Base-by-base conservation (phyloP, 2,888 invertebrate species). In the Ferrisia virgata region DNA sequence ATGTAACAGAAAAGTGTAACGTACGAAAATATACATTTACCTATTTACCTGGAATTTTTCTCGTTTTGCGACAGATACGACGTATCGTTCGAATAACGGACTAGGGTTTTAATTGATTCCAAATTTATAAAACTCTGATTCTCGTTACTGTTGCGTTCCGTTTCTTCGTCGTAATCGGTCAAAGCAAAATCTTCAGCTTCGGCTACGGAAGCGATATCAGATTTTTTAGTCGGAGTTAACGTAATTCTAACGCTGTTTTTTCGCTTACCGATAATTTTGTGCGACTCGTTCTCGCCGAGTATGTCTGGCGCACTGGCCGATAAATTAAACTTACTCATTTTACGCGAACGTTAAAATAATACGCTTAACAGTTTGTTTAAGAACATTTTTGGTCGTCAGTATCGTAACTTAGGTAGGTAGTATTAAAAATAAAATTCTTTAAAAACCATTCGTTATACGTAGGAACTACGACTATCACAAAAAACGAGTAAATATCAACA, bases 251-350 rank as follows among this genome's bases (percentile, higher is more conserved):
- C 72, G 15, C 64, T 69, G 43, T 69, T 25, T 58, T 82, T 82
- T 6, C 22, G 40, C n/a, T 82, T 72, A 25, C 72, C 82, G 8
- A 82, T n/a, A 2, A 82, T 39, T 3, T 36, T 39, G 15, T 72
- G 40, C 43, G 72, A 33, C 9, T 82, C 82, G 43, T 39, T 43
- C n/a, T 82, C 82, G 5, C n/a, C n/a, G 9, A 82, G 43, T 18
- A 82, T 82, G 39, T 82, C 36, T 4, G 82, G 82, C 39, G 82
- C 82, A 18, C 82, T 82, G 15, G 82, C 69, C 72, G 82, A 82
- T 43, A 82, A 31, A 82, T 31, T 72, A 11, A 72, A 82, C 72
- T 28, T 33, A 9, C 47, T 47, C 79, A 79, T 79, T 25, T 64
- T 64, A 47, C n/a, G n/a, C 28, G 1, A 25, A 64, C 28, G 2